These are phyloP conservation scores for Damaliscus lunatus DNA, from an alignment of 2,113 vertebrate species.

Conservation along the genomic window DNA sequence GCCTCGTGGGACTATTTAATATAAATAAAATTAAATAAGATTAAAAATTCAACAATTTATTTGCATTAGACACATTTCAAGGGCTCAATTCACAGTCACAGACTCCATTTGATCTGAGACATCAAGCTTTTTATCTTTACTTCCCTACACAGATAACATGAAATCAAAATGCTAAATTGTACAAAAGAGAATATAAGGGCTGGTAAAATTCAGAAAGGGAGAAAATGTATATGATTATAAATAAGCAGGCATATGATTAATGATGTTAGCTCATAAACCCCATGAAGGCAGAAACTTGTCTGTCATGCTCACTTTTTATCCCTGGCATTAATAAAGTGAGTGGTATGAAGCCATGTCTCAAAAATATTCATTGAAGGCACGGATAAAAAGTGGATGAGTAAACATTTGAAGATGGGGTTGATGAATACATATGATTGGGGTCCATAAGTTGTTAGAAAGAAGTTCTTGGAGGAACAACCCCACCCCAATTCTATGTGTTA, in stretches of 20 bases:
- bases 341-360: neutral
- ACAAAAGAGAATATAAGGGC: neutral
- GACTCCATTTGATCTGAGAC: neutral
- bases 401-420: neutral
- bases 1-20: neutral
- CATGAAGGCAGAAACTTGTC: neutral
- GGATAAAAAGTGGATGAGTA: neutral
- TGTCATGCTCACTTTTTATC: neutral
- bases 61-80: neutral
- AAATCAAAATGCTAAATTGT: neutral
- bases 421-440: neutral
- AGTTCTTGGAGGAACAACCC: neutral
- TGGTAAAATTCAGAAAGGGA: neutral
- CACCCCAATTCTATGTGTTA: neutral
- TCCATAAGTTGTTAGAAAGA: neutral
- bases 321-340: neutral
- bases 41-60: neutral
- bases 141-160: neutral
- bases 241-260: neutral
- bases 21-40: neutral
- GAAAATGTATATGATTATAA: neutral
- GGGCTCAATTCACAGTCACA: neutral
- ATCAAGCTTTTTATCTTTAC: neutral
- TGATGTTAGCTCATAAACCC: neutral
- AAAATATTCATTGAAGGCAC: neutral